phyloP scores from a whole-genome alignment of 2,797 vertebrate genomes.

The Dendrocincla tyrannina region DNA sequence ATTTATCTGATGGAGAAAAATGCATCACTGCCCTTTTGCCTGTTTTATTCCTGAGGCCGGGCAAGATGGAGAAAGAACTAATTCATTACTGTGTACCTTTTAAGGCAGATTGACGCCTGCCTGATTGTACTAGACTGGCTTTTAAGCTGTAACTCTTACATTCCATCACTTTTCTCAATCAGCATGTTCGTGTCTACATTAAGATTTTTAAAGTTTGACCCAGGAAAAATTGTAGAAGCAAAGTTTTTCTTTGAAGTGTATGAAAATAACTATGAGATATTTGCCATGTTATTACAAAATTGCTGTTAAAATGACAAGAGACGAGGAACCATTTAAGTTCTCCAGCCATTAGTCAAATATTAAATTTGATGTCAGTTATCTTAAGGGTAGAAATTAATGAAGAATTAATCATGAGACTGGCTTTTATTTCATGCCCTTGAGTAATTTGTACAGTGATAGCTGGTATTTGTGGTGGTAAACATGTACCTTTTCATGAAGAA shows the following conservation, averaged over 20 bases:
- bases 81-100: neutral
- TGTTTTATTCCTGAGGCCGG: neutral
- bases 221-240: neutral
- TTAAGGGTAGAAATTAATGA: neutral
- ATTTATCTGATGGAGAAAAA: neutral
- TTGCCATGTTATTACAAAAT: neutral
- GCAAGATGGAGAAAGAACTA: neutral
- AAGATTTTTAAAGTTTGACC: neutral
- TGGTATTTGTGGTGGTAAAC: neutral
- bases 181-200: neutral
- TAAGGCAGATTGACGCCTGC: neutral
- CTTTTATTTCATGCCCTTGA: neutral
- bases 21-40: neutral
- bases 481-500: neutral
- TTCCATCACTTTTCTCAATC: neutral
- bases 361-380: accelerated
- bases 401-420: neutral
- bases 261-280: neutral
- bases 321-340: neutral
- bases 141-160: neutral
- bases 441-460: neutral
- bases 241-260: neutral
- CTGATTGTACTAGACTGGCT: neutral
- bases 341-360: neutral
- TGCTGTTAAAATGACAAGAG: neutral